phyloP scores from a whole-genome alignment of 1,140 invertebrate genomes.

The Hormaphis cornu region DNA sequence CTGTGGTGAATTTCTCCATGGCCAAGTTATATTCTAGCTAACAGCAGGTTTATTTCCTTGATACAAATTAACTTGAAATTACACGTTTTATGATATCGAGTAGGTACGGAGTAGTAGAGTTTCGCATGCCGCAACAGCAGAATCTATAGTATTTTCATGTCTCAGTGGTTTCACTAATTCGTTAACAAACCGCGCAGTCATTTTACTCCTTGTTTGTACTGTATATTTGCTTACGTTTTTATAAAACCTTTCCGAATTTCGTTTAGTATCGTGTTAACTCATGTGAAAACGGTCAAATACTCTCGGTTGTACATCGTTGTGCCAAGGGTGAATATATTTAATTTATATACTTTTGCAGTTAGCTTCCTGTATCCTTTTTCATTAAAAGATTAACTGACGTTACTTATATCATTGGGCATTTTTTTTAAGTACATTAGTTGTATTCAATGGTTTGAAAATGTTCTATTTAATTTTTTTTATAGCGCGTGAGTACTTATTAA shows the following conservation, averaged over 20 bases:
- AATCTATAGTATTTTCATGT: not conserved
- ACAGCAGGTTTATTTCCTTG: not conserved
- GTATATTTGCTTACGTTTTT: not conserved
- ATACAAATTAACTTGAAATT: conserved; percentile 16
- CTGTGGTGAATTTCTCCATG: not conserved
- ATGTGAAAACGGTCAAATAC: conserved; percentile 6
- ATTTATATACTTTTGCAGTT: not conserved
- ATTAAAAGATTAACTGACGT: no score
- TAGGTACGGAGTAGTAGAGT: not conserved
- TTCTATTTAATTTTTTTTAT: not conserved
- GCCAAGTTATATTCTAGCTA: conserved; percentile 1
- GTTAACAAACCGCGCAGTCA: not conserved
- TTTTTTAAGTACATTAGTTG: not conserved
- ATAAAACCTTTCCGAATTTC: not conserved
- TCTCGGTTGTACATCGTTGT: conserved; percentile 10
- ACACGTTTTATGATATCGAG: not conserved
- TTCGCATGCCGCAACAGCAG: not conserved
- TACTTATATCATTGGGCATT: not conserved
- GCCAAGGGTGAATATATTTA: conserved; percentile 21
- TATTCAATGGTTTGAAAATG: not conserved
- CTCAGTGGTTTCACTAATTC: not conserved
- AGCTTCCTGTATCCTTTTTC: not conserved
- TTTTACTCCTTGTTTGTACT: not conserved
- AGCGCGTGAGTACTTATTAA: not conserved
- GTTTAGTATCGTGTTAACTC: not conserved